Evolutionary conservation across 2,888 invertebrate genomes (phyloP).

Genomic region (Plebejus argus): DNA sequence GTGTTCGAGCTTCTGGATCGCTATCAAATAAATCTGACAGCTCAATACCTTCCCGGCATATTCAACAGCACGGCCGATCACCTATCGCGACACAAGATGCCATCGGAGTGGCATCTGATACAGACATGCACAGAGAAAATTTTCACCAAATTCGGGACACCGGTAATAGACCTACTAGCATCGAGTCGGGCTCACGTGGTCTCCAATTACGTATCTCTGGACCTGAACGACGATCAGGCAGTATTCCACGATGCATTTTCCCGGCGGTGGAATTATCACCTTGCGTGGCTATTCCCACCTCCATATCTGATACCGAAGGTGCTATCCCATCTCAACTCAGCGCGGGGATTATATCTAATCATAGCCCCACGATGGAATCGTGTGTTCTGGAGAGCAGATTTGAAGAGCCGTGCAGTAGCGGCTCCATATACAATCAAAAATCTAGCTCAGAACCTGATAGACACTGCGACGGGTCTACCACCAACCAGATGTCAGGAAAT

Average conservation of each 20-base stretch:
- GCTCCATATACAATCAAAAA: slow-evolving; percentile 35
- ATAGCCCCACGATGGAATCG: slow-evolving; percentile 46
- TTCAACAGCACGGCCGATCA: neutral
- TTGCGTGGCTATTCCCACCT: slow-evolving; percentile 43
- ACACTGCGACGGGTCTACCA: neutral
- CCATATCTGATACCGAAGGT: slow-evolving; percentile 36
- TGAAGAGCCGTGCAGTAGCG: slow-evolving; percentile 44
- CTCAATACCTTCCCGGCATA: neutral
- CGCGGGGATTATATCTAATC: slow-evolving; percentile 40
- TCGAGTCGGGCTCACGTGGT: slow-evolving; percentile 33
- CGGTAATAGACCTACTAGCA: slow-evolving; percentile 36
- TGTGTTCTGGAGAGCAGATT: slow-evolving; percentile 49
- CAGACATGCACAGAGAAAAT: slow-evolving; percentile 10
- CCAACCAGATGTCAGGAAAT: slow-evolving; percentile 36
- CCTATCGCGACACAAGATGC: neutral
- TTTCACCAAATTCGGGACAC: slow-evolving; percentile 33
- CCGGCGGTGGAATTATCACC: slow-evolving; percentile 39
- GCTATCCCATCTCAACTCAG: slow-evolving; percentile 39
- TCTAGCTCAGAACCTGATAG: neutral
- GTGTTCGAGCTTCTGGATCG: neutral
- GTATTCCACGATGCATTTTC: slow-evolving; percentile 39
- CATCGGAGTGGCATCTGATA: slow-evolving; percentile 43
- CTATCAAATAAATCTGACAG: slow-evolving; percentile 13
- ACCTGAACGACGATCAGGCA: slow-evolving; percentile 38
- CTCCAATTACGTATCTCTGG: slow-evolving; percentile 37